Percentiles rank a stretch among this genome's conserved stretches.
Conservation (phyloP, 1,140 invertebrate genomes). For the Hypsibius dujardini region DNA sequence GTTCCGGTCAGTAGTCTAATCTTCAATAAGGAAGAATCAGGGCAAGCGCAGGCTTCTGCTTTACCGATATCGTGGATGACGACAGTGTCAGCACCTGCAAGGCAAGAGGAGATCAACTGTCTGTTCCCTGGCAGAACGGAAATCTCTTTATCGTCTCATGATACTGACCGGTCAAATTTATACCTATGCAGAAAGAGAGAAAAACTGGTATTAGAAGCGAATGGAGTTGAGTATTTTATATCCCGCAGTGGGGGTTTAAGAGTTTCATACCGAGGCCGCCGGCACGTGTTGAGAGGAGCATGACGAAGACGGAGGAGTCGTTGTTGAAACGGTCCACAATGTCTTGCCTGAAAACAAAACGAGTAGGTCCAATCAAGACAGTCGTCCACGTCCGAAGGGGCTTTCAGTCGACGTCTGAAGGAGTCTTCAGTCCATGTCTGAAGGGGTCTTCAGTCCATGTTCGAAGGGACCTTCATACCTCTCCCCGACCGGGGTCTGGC, state of each 20-base stretch:
- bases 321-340: constrained; percentile 40
- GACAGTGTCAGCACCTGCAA: constrained; percentile 38
- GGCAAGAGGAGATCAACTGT: too few species aligned
- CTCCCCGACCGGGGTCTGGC: constrained; percentile 32
- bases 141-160: too few species aligned
- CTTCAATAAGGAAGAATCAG: too few species aligned
- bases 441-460: too few species aligned
- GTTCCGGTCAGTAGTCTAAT: too few species aligned
- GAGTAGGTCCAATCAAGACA: too few species aligned
- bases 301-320: constrained; percentile 37
- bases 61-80: constrained; percentile 41
- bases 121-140: too few species aligned
- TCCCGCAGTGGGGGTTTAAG: background rate
- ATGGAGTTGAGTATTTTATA: background rate
- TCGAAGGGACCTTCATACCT: too few species aligned
- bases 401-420: background rate
- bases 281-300: constrained; percentile 41
- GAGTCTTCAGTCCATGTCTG: background rate
- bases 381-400: background rate
- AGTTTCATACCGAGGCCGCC: constrained; percentile 35
- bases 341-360: constrained; percentile 31
- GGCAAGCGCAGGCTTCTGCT: too few species aligned
- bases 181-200: constrained; percentile 28
- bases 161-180: constrained; percentile 35
- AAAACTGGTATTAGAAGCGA: background rate